Base-by-base conservation (phyloP, 2,888 invertebrate species). In the Platycnemis pennipes region DNA sequence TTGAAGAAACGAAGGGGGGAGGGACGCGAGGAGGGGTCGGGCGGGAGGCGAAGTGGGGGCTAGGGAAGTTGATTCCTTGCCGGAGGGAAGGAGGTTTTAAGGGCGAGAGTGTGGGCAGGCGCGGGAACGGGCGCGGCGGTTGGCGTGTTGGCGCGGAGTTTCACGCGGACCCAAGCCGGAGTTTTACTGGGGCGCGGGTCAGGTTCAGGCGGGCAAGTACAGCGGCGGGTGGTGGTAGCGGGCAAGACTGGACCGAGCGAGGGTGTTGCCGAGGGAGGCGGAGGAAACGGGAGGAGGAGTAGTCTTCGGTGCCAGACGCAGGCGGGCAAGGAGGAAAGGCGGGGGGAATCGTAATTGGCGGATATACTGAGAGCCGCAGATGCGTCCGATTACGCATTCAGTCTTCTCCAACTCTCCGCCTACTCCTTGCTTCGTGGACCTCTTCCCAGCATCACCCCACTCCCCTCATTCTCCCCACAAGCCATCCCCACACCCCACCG, bases 281-380 rank as follows among this genome's bases (percentile, higher is more conserved):
- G 77, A 5, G 77, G 37, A 37, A 37, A 77, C 2, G 37, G 31
- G 5, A 2, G 37, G 37, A 77, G 11, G 77, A n/a, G 77, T 11
- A 11, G 77, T 37, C 77, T 77, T 63, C 2, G 37, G 77, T 77
- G 37, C 37, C 37, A 53, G 89, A 26, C 22, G 22, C 26, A 37
- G 89, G 31, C 22, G 49, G 31, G 56, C 37, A 31, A 42, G 53
- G 2, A 31, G 31, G 46, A 7, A 22, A 31, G 37, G 89, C 2
- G 53, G 37, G 53, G 63, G 63, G 13, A 91, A 91, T 91, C 63
- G 63, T 91, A 91, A 91, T 91, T 91, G 91, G 91, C 91, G 89
- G 89, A 89, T 56, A 89, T 89, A 89, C 89, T 56, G 89, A 31
- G 63, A 8, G 91, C 63, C 63, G 45, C 91, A 91, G 91, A 91